phyloP scores from a whole-genome alignment of 2,888 invertebrate species.

The Rhimphoctona megacephalus region DNA sequence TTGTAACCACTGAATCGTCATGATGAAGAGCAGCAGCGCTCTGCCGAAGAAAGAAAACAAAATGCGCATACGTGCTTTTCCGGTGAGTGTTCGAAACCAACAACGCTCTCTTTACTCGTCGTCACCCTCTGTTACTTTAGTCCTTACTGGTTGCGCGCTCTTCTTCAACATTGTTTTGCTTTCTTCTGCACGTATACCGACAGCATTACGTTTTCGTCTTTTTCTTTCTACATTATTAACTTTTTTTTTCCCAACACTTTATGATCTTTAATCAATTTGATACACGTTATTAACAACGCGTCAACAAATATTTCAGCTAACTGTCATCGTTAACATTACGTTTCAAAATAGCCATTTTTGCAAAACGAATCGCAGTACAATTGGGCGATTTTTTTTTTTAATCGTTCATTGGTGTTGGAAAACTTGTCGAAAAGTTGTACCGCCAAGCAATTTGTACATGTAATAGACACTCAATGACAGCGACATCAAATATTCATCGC shows the following conservation, averaged over 20 bases:
- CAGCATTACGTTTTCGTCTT: conserved; percentile 10
- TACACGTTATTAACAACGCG: conserved; percentile 15
- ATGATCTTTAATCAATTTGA: background rate
- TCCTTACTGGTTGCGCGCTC: background rate
- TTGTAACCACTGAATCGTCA: conserved; percentile 78
- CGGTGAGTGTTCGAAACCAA: conserved; percentile 89
- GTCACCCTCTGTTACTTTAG: conserved; percentile 11
- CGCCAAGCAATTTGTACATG: background rate
- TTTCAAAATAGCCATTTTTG: background rate
- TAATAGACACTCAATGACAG: background rate
- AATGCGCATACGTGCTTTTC: conserved; percentile 99
- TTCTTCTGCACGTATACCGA: conserved; percentile 8
- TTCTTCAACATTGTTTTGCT: conserved; percentile 49
- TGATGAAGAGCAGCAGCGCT: conserved; percentile 90
- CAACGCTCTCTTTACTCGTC: conserved; percentile 34
- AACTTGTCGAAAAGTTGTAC: background rate
- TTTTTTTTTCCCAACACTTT: background rate
- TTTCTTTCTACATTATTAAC: background rate
- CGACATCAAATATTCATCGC: background rate
- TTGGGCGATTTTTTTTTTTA: background rate
- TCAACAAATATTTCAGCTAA: conserved; percentile 13
- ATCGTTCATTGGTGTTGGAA: background rate
- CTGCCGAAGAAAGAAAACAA: conserved; percentile 97
- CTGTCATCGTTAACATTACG: conserved; percentile 6
- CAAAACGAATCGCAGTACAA: background rate